A percentile compares a stretch with the other conserved stretches of the same genome.
These are phyloP conservation scores for Argyresthia goedartella DNA, from an alignment of 2,888 invertebrate genomes.

Conservation along the genomic window DNA sequence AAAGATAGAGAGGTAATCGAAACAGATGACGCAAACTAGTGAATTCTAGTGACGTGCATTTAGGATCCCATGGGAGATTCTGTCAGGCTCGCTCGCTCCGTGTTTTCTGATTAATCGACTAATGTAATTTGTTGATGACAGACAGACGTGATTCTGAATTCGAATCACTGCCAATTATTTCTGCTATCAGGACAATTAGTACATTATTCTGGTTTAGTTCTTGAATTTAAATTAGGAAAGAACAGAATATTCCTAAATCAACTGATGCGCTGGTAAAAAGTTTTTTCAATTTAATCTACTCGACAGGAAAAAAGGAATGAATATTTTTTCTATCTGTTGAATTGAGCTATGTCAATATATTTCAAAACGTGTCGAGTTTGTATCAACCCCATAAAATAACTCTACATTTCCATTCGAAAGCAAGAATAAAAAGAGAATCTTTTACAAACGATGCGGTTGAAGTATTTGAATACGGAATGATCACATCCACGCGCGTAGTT, in stretches of 20 bases:
- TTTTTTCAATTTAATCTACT: too few relatives aligned
- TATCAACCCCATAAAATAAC: neutral
- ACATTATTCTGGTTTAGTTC: too few relatives aligned
- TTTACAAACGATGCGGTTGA: too few relatives aligned
- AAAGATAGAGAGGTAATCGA: too few relatives aligned
- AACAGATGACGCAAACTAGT: too few relatives aligned
- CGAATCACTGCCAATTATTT: neutral
- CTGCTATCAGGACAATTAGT: neutral
- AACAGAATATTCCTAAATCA: too few relatives aligned
- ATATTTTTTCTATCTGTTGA: too few relatives aligned
- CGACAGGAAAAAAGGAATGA: too few relatives aligned
- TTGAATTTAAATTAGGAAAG: too few relatives aligned
- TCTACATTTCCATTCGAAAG: neutral
- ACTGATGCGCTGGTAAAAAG: too few relatives aligned
- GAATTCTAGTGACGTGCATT: conserved; percentile 1
- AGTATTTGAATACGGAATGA: conserved; percentile 18
- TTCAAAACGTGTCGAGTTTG: too few relatives aligned
- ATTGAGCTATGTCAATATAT: too few relatives aligned
- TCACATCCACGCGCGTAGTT: conserved; percentile 35
- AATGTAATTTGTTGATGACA: neutral
- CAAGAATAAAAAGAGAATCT: neutral
- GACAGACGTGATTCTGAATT: neutral
- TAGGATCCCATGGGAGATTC: neutral
- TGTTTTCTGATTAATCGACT: neutral
- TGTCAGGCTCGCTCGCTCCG: neutral